A percentile compares a stretch with the other conserved stretches of the same genome.
These are phyloP conservation scores for Motacilla alba DNA, from an alignment of 2,113 vertebrate species.

Conservation along the genomic window DNA sequence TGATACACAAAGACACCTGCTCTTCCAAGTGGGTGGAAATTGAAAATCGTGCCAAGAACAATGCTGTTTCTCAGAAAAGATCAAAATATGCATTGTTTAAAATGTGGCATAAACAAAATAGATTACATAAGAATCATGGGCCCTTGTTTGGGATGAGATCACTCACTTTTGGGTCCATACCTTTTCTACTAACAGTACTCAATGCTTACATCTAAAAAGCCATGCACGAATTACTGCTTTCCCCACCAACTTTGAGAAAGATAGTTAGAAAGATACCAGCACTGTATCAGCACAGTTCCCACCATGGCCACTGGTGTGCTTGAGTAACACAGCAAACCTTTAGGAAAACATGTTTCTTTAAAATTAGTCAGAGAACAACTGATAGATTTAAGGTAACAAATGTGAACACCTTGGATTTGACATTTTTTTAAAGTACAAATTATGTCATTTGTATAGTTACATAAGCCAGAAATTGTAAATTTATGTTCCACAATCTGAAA, in stretches of 20 bases:
- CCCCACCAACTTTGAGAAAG: neutral
- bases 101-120: neutral
- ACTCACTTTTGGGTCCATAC: neutral
- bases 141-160: neutral
- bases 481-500: neutral
- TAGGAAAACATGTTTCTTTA: neutral
- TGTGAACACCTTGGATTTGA: neutral
- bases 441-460: neutral
- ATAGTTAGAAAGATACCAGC: neutral
- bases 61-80: neutral
- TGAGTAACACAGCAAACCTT: neutral
- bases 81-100: conserved; percentile 35
- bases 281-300: neutral
- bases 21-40: conserved; percentile 30
- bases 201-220: neutral
- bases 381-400: neutral
- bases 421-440: neutral
- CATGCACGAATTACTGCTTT: neutral
- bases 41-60: neutral
- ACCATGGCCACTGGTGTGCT: neutral
- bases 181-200: neutral
- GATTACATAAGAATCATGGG: neutral
- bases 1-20: conserved; percentile 16
- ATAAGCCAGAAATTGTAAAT: neutral
- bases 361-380: neutral